Conservation (phyloP, 2,113 vertebrate genomes). For the Thamnaconus septentrionalis region DNA sequence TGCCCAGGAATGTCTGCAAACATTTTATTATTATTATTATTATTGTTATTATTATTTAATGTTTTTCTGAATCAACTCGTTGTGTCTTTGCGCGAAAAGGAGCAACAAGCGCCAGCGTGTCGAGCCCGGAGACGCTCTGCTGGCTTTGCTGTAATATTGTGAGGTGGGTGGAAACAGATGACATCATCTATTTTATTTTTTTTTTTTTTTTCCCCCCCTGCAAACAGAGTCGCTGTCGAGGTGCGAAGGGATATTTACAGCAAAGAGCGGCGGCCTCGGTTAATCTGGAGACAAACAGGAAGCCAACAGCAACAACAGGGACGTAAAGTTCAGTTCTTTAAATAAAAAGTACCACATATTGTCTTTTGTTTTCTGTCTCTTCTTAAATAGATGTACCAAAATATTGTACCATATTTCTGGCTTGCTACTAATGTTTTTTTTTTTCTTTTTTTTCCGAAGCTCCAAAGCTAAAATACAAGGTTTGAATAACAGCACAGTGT, state of each 20-base stretch:
- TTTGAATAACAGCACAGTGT: conserved; percentile 30
- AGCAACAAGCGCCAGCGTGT: conserved; percentile 34
- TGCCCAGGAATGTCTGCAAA: conserved; percentile 31
- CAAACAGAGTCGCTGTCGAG: conserved; percentile 15
- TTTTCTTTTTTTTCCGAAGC: conserved; percentile 23
- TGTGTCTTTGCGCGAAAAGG: conserved; percentile 9
- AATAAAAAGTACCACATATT: conserved; percentile 60
- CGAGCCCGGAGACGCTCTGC: conserved; percentile 15
- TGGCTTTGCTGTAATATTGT: conserved; percentile 7
- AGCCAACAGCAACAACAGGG: conserved; percentile 34
- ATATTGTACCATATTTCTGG: conserved; percentile 68
- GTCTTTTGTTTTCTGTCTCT: conserved; percentile 2
- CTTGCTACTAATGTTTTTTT: conserved; percentile 6
- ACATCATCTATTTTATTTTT: not conserved
- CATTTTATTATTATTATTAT: conserved; percentile 7
- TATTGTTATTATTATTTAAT: too few relatives aligned
- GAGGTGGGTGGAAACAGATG: conserved; percentile 37
- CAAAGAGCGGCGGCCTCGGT: conserved; percentile 18
- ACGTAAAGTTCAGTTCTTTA: conserved; percentile 27
- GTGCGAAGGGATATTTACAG: conserved; percentile 43
- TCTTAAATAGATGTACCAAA: conserved; percentile 68
- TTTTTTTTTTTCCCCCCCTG: conserved; percentile 3
- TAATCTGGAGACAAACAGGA: conserved; percentile 34
- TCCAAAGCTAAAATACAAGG: conserved; percentile 28
- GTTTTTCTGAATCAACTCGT: too few relatives aligned